Conservation (phyloP, 2,888 invertebrate genomes). For the Harpalus rufipes region DNA sequence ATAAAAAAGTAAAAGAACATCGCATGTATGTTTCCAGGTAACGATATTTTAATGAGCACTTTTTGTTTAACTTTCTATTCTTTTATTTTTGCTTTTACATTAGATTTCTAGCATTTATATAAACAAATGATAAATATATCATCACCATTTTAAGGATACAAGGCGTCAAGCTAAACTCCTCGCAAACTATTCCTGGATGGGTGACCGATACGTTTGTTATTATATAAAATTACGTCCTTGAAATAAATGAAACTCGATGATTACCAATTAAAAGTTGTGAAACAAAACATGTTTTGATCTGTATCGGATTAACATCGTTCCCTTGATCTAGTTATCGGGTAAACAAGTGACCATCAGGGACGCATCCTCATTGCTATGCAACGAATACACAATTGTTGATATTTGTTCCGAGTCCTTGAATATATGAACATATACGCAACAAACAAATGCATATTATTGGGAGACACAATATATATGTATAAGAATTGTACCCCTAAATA, state of each 20-base stretch:
- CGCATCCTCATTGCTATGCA: neutral
- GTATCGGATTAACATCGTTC: slow-evolving; percentile 48
- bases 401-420: neutral
- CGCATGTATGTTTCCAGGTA: slow-evolving; percentile 12
- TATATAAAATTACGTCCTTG: neutral
- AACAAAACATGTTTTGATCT: slow-evolving; percentile 41
- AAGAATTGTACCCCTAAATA: no score
- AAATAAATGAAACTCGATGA: neutral
- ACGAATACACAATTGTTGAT: neutral
- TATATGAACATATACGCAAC: neutral
- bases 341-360: slow-evolving; percentile 44
- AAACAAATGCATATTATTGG: no score
- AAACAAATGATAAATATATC: neutral
- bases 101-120: neutral
- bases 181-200: neutral
- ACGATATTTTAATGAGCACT: neutral
- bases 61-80: slow-evolving; percentile 17
- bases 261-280: slow-evolving; percentile 20
- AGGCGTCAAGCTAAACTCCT: neutral
- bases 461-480: no score
- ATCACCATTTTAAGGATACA: no score
- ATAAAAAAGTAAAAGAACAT: slow-evolving; percentile 1
- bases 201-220: neutral
- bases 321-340: slow-evolving; percentile 50
- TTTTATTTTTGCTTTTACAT: slow-evolving; percentile 8